Conservation (phyloP, 2,888 invertebrate species). For the Phoronis australis region DNA sequence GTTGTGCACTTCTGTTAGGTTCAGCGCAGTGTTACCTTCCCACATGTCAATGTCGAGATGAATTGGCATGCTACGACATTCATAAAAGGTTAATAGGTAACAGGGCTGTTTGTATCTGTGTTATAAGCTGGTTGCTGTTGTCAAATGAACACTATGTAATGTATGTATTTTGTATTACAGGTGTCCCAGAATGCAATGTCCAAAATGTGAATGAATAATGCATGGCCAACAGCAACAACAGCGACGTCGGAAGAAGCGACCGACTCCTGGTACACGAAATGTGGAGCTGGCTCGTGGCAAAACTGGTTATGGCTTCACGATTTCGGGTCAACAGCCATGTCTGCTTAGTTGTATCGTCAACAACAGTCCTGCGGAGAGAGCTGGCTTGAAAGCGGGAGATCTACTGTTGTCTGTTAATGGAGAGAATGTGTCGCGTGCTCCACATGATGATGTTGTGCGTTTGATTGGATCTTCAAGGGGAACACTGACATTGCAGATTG, state of each 20-base stretch:
- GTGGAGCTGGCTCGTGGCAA: constrained; percentile 80
- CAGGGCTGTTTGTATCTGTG: too few species aligned
- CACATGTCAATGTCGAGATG: too few species aligned
- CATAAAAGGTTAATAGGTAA: too few species aligned
- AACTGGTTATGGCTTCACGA: constrained; percentile 95
- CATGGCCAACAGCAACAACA: not conserved
- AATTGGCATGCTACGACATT: too few species aligned
- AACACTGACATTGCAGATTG: constrained; percentile 35
- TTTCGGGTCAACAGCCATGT: constrained; percentile 93
- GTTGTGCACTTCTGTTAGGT: too few species aligned
- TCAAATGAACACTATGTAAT: too few species aligned
- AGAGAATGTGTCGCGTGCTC: constrained; percentile 81
- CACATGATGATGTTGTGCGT: constrained; percentile 88
- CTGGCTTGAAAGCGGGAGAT: constrained; percentile 86
- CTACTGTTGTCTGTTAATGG: constrained; percentile 85
- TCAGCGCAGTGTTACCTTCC: too few species aligned
- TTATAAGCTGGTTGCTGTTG: too few species aligned
- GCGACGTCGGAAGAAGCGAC: constrained; percentile 65
- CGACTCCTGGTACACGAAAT: constrained; percentile 70
- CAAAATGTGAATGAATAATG: too few species aligned
- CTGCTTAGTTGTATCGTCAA: constrained; percentile 87
- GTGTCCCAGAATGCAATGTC: too few species aligned
- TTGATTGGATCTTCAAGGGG: constrained; percentile 83
- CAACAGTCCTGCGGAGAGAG: constrained; percentile 83
- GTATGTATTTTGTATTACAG: too few species aligned